phyloP scores from a whole-genome alignment of 2,888 invertebrate species.

The Euclidia mi region DNA sequence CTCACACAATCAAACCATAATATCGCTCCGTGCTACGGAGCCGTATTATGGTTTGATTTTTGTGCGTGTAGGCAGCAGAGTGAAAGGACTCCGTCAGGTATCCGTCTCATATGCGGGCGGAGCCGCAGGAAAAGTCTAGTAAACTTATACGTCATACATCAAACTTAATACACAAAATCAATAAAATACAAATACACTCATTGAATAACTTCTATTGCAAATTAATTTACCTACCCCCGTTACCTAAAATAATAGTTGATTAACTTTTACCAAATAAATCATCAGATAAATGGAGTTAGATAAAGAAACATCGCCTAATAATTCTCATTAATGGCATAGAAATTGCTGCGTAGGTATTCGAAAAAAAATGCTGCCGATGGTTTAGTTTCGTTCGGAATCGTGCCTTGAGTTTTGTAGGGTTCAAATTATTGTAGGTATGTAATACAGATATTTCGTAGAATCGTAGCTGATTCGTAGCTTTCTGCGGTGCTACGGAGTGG shows the following conservation, averaged over 20 bases:
- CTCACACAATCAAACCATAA: too few species aligned
- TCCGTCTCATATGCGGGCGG: too few species aligned
- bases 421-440: background rate
- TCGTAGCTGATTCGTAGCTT: too few species aligned
- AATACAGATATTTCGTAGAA: background rate
- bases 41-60: too few species aligned
- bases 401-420: background rate
- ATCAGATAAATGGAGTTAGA: constrained; percentile 40
- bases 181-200: constrained; percentile 2
- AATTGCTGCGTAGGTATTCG: constrained; percentile 5
- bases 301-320: constrained; percentile 45
- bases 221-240: constrained; percentile 18
- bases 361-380: background rate
- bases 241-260: constrained; percentile 37
- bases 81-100: too few species aligned
- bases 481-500: too few species aligned
- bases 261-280: constrained; percentile 36
- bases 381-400: background rate
- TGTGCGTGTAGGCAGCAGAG: too few species aligned
- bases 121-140: too few species aligned
- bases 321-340: constrained; percentile 28
- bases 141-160: too few species aligned
- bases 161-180: too few species aligned
- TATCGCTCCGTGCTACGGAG: too few species aligned
- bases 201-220: constrained; percentile 20